Conservation (phyloP, 1,140 invertebrate species). For the Limonius californicus region DNA sequence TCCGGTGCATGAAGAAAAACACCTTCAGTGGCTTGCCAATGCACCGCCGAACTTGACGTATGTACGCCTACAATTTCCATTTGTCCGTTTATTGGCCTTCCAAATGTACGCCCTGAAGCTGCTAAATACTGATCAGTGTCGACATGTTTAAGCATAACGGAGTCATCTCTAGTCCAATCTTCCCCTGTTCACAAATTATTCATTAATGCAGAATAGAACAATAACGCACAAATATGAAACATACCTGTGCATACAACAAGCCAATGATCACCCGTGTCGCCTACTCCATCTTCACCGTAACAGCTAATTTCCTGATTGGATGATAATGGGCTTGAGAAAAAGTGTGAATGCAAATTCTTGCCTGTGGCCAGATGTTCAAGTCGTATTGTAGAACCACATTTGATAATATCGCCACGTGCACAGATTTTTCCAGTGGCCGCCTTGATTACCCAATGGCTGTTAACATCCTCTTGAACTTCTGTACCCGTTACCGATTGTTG, state of each 20-base stretch:
- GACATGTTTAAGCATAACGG: constrained; percentile 67
- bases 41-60: constrained; percentile 59
- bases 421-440: constrained; percentile 66
- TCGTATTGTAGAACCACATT: constrained; percentile 83
- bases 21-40: constrained; percentile 89
- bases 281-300: constrained; percentile 86
- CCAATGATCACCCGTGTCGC: constrained; percentile 97
- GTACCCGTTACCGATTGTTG: constrained; percentile 98
- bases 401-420: constrained; percentile 77
- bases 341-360: constrained; percentile 95
- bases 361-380: constrained; percentile 86
- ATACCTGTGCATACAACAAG: constrained; percentile 75
- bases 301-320: constrained; percentile 96
- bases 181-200: constrained; percentile 54
- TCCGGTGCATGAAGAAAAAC: constrained; percentile 84
- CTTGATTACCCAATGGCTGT: constrained; percentile 94
- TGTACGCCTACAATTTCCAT: constrained; percentile 77
- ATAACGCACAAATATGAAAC: not conserved
- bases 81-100: constrained; percentile 84
- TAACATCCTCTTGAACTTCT: constrained; percentile 88
- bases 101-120: constrained; percentile 78
- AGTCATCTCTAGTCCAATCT: constrained; percentile 80
- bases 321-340: constrained; percentile 91
- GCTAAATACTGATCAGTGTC: constrained; percentile 74
- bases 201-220: no score